Evolutionary conservation across 2,797 vertebrate genomes (phyloP), one percentile per base, ranked within the genome.

Genomic region (Cossypha niveicapilla): DNA sequence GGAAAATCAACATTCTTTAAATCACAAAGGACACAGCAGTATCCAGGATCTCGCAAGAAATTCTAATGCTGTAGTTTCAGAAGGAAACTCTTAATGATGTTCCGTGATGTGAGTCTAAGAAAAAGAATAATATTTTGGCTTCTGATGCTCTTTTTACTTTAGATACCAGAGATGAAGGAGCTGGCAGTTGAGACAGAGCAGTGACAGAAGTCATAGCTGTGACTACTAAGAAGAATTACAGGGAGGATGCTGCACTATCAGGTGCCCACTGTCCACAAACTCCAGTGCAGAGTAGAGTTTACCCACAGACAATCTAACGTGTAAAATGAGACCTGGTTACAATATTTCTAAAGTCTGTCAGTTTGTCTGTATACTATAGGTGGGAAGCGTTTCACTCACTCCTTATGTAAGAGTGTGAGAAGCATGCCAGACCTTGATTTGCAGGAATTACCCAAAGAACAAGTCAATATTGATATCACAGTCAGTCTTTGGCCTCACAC

Each of bases 321-420:
- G 6, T 56, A 56, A 41, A 86, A 62, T 28, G 27, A 70, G 27
- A 39, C 54, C 39, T 7, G 1, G 4, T 51, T 73, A 22, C 21
- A 18, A 13, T 15, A 48, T 65, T 75, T 74, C 41, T 68, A 10
- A 58, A 44, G 2, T 15, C 5, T 56, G 21, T 7, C 23, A 14
- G 9, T 32, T 87, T 68, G 7, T 57, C 23, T 3, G 0, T 79
- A n/a, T 34, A 19, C 7, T 62, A 5, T 18, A 67, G 11, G 4
- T 63, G 24, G 17, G 10, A 88, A 80, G 2, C 4, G 17, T 80
- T 50, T 79, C 47, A 28, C 28, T 85, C 39, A 28, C 25, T 60
- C 45, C 27, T 70, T 66, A 5, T 11, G 30, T 0, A 1, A 21
- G 10, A 21, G 10, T n/a, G 10, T 37, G 27, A 50, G 0, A 2